Conservation (phyloP, 2,888 invertebrate species). For the Caenorhabditis becei region DNA sequence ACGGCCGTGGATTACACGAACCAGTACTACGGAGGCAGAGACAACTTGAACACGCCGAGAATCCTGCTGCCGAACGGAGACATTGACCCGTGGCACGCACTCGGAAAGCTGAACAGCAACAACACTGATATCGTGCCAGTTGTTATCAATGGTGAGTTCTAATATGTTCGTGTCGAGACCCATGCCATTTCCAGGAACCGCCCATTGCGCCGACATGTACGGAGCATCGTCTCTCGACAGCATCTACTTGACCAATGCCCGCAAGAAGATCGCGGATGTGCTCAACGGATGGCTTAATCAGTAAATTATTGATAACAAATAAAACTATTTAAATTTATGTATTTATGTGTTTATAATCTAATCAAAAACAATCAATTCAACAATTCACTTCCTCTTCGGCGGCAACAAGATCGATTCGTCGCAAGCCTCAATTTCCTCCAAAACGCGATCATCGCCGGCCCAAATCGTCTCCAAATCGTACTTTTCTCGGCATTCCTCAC, state of each 20-base stretch:
- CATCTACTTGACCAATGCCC: constrained; percentile 52
- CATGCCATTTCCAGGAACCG: constrained; percentile 67
- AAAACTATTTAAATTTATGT: neutral
- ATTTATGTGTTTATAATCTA: constrained; percentile 1
- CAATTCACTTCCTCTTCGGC: constrained; percentile 19
- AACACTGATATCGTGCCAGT: constrained; percentile 59
- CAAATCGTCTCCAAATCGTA: constrained; percentile 55
- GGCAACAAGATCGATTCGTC: constrained; percentile 23
- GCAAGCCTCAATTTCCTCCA: constrained; percentile 41
- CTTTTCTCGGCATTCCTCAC: constrained; percentile 56
- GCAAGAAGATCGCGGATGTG: constrained; percentile 43
- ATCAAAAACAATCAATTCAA: neutral
- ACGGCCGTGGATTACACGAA: constrained; percentile 67
- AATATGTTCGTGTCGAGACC: too few species aligned
- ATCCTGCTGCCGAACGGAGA: constrained; percentile 69
- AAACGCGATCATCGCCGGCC: constrained; percentile 41
- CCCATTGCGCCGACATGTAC: constrained; percentile 74
- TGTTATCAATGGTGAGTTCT: constrained; percentile 59
- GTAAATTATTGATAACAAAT: neutral
- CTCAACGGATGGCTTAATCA: constrained; percentile 52
- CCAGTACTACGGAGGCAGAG: constrained; percentile 70
- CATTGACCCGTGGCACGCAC: constrained; percentile 71
- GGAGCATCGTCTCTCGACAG: constrained; percentile 40
- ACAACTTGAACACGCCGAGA: constrained; percentile 61
- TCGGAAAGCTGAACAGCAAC: constrained; percentile 62